Conservation (phyloP, 2,113 vertebrate genomes). For the Apeltes quadracus region DNA sequence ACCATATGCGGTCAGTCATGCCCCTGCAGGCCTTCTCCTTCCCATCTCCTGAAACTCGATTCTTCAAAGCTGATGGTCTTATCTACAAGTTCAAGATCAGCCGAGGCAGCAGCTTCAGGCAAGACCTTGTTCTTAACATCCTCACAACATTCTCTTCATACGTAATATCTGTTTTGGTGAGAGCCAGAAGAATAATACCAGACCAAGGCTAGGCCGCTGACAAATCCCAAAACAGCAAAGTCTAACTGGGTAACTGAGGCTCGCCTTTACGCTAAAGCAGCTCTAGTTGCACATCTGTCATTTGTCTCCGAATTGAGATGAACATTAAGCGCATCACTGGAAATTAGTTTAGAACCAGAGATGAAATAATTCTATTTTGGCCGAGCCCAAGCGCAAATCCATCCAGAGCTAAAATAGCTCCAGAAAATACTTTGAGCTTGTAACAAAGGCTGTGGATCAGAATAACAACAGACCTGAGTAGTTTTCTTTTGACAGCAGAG, state of each 20-base stretch:
- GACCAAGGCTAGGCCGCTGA: background rate
- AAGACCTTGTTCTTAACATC: slow-evolving; percentile 31
- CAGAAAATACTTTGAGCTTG: background rate
- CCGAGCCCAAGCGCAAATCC: background rate
- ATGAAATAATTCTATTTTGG: background rate
- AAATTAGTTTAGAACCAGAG: background rate
- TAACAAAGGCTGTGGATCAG: background rate
- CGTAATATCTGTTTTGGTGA: background rate
- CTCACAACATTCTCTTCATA: background rate
- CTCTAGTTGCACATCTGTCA: background rate
- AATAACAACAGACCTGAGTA: background rate
- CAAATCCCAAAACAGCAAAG: background rate
- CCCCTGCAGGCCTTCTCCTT: slow-evolving; percentile 82
- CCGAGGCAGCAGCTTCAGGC: slow-evolving; percentile 82
- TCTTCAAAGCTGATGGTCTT: slow-evolving; percentile 80
- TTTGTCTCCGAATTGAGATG: background rate
- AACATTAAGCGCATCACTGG: background rate
- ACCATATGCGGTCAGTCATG: slow-evolving; percentile 71
- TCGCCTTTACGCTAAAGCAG: background rate
- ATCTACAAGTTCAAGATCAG: slow-evolving; percentile 90
- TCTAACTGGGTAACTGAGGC: background rate
- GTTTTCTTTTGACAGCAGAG: background rate
- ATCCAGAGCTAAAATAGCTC: background rate
- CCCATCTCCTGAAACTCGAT: slow-evolving; percentile 84
- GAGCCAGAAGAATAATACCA: background rate